Conservation (phyloP, 2,888 invertebrate species). For the Noctua comes region DNA sequence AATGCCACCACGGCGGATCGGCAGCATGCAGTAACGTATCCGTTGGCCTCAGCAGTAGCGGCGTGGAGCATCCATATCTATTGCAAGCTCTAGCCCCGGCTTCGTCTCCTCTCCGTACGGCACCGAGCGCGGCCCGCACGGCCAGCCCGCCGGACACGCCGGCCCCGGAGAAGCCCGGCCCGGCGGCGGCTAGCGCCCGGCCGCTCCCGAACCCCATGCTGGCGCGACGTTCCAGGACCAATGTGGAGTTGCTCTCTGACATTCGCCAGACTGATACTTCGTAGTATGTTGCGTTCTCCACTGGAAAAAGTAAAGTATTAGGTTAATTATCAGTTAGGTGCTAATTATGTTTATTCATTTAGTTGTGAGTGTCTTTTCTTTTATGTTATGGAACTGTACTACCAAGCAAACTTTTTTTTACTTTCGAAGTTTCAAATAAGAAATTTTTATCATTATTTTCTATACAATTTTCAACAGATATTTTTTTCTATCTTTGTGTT, state of each 20-base stretch:
- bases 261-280: constrained; percentile 87
- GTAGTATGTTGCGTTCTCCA: constrained; percentile 88
- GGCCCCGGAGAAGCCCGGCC: constrained; percentile 59
- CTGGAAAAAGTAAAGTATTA: constrained; percentile 67
- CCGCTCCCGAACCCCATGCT: constrained; percentile 84
- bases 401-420: not conserved
- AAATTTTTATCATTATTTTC: not conserved
- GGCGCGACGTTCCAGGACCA: constrained; percentile 81
- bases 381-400: not conserved
- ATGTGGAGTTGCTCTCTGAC: constrained; percentile 83
- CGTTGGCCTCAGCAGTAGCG: constrained; percentile 82
- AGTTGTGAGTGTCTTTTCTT: not conserved
- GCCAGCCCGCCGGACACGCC: constrained; percentile 68
- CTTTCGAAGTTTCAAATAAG: not conserved
- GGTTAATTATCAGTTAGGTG: not conserved
- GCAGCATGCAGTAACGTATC: constrained; percentile 81
- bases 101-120: constrained; percentile 80
- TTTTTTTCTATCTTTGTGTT: not conserved
- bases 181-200: constrained; percentile 78
- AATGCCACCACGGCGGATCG: constrained; percentile 85
- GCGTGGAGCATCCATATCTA: constrained; percentile 84
- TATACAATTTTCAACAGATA: not conserved
- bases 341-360: not conserved
- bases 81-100: constrained; percentile 87
- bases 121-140: constrained; percentile 78